phyloP scores from a whole-genome alignment of 2,888 invertebrate species.

The Erannis defoliaria region DNA sequence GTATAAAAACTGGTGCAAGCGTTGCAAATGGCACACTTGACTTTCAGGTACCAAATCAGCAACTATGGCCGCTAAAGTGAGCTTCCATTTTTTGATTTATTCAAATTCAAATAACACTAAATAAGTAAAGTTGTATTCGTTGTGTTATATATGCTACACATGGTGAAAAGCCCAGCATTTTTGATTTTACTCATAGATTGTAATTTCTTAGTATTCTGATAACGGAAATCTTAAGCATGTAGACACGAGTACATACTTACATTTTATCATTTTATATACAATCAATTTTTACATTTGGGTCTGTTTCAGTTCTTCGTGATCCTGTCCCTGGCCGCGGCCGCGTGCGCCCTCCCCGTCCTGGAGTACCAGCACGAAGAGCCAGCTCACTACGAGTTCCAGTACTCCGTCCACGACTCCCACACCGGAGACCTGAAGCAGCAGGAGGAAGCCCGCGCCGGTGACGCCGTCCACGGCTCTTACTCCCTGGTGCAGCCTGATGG shows the following conservation, averaged over 20 bases:
- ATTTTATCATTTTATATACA: no score
- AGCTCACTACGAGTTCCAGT: conserved; percentile 77
- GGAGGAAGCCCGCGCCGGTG: conserved; percentile 76
- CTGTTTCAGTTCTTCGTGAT: conserved; percentile 64
- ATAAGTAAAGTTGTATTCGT: no score
- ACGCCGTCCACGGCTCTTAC: conserved; percentile 79
- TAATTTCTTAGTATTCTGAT: no score
- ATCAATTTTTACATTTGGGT: background rate
- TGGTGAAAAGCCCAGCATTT: no score
- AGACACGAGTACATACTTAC: no score
- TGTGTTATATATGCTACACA: no score
- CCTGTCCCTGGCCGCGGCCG: conserved; percentile 61
- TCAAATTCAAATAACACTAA: no score
- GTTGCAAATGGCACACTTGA: conserved; percentile 63
- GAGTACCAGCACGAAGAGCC: conserved; percentile 70
- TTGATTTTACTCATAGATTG: no score
- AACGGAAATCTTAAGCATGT: no score
- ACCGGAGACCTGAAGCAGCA: conserved; percentile 81
- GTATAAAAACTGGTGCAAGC: conserved; percentile 70
- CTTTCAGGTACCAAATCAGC: conserved; percentile 58
- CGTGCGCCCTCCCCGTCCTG: conserved; percentile 52
- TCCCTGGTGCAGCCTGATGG: conserved; percentile 82
- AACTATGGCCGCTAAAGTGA: conserved; percentile 79
- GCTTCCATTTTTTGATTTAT: background rate
- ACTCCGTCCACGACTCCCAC: conserved; percentile 77